Percentiles rank a stretch among this genome's conserved stretches.
Evolutionary conservation across 2,113 vertebrate species (phyloP).

Genomic region (Onychostruthus taczanowskii): DNA sequence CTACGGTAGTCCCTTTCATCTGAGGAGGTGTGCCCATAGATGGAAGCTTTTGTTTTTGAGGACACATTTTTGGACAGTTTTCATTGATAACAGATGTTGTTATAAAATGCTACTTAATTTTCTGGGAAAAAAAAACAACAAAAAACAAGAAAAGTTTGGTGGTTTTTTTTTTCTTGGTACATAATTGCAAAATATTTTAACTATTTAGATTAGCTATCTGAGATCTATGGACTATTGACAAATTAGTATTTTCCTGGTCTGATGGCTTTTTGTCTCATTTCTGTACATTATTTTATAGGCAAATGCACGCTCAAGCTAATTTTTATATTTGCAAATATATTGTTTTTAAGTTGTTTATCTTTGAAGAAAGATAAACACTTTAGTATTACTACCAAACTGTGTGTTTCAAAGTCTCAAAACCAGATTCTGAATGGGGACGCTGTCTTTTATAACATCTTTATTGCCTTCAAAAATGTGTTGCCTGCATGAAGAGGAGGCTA

Average conservation of each 20-base stretch:
- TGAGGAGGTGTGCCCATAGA: not conserved
- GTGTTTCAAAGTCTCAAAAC: not conserved
- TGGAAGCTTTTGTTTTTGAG: not conserved
- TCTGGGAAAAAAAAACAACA: not conserved
- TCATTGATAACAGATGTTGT: not conserved
- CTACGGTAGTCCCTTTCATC: not conserved
- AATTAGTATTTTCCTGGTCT: not conserved
- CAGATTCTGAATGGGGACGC: not conserved
- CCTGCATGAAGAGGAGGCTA: not conserved
- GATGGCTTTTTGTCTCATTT: not conserved
- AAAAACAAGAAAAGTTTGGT: not conserved
- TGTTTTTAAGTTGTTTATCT: not conserved
- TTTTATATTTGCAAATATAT: not conserved
- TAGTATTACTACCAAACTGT: not conserved
- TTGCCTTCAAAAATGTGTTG: not conserved
- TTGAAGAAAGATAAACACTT: not conserved
- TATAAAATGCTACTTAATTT: not conserved
- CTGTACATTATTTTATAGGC: not conserved
- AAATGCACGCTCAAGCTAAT: not conserved
- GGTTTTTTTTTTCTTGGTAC: not conserved
- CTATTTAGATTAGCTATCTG: not conserved
- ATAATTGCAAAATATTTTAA: not conserved
- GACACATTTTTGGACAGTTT: not conserved
- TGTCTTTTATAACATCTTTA: not conserved
- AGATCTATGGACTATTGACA: not conserved